Conservation (phyloP, 1,140 invertebrate genomes). For the Sinella curviseta region DNA sequence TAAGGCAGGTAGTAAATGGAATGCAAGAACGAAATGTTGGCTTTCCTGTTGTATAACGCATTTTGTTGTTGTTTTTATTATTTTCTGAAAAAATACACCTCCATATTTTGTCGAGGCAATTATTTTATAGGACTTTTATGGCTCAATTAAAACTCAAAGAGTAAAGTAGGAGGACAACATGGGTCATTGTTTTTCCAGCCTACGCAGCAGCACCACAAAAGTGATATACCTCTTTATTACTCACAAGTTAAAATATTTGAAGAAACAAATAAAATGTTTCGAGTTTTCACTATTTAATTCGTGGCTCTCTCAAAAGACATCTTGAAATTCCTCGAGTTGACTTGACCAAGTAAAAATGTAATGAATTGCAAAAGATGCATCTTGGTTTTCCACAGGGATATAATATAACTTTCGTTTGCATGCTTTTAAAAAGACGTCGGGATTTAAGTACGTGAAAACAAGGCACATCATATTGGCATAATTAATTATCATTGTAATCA, state of each 20-base stretch:
- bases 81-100: too few species aligned
- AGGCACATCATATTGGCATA: neutral
- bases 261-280: neutral
- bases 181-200: neutral
- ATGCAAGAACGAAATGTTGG: too few species aligned
- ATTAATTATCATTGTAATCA: neutral
- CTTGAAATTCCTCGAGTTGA: too few species aligned
- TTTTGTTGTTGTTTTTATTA: neutral
- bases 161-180: neutral
- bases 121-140: neutral
- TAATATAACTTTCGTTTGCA: too few species aligned
- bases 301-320: too few species aligned
- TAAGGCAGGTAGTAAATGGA: too few species aligned
- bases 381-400: too few species aligned
- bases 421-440: too few species aligned
- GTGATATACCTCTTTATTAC: neutral
- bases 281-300: neutral
- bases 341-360: too few species aligned
- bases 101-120: neutral
- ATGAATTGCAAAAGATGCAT: too few species aligned
- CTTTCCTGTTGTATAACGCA: neutral
- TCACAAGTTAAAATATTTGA: neutral
- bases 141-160: neutral
- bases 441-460: neutral
- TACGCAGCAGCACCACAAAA: neutral